Conservation (phyloP, 1,140 invertebrate species). For the Phthorimaea operculella region DNA sequence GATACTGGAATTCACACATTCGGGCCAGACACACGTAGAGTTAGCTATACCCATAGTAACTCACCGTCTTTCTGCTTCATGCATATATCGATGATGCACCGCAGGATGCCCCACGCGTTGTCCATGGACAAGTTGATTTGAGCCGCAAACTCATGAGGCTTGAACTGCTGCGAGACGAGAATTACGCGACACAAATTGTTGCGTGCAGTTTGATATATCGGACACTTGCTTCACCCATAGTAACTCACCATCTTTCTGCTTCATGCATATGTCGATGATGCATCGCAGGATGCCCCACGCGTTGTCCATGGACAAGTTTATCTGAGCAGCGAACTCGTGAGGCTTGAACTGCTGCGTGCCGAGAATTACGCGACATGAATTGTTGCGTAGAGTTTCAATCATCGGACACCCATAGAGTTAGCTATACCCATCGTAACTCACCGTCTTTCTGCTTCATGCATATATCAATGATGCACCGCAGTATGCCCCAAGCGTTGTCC, state of each 20-base stretch:
- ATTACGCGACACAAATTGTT: constrained; percentile 98
- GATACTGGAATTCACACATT: no score
- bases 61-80: constrained; percentile 97
- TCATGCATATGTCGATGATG: constrained; percentile 98
- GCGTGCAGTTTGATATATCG: no score
- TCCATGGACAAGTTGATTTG: constrained; percentile 99
- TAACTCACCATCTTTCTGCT: constrained; percentile 91
- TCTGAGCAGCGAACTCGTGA: constrained; percentile 97
- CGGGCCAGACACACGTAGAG: no score
- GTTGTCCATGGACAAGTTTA: constrained; percentile 99
- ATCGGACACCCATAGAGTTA: no score
- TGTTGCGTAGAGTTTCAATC: constrained; percentile 94
- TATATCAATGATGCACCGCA: constrained; percentile 98
- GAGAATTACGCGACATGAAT: constrained; percentile 96
- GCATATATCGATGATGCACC: constrained; percentile 97
- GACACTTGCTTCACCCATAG: no score
- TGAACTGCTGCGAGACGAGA: constrained; percentile 98
- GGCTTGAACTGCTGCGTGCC: constrained; percentile 99
- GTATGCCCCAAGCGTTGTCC: constrained; percentile 99
- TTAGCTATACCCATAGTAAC: constrained; percentile 21
- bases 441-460: constrained; percentile 99
- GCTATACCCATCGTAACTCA: constrained; percentile 45
- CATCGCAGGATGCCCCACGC: constrained; percentile 99
- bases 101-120: constrained; percentile 98
- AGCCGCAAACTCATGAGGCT: constrained; percentile 97